phyloP scores from a whole-genome alignment of 2,113 vertebrate genomes.

The Cyprichromis sp. region DNA sequence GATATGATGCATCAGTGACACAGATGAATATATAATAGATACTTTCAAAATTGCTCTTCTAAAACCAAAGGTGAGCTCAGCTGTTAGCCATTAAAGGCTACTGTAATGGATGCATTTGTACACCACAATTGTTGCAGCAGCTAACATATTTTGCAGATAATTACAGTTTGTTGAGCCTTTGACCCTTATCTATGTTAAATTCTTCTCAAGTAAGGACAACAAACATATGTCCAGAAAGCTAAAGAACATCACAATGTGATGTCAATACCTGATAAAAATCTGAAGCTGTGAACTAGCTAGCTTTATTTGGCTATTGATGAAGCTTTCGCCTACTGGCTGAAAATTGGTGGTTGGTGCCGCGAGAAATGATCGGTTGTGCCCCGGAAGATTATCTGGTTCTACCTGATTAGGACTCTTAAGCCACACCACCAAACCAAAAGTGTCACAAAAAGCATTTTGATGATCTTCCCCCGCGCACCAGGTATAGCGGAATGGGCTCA shows the following conservation, averaged over 20 bases:
- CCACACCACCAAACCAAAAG: background rate
- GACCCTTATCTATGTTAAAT: background rate
- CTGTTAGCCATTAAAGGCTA: background rate
- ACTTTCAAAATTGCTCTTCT: background rate
- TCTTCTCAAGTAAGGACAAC: background rate
- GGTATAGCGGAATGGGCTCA: background rate
- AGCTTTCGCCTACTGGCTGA: background rate
- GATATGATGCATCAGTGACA: background rate
- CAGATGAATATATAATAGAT: background rate
- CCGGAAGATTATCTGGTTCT: background rate
- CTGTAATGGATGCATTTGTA: background rate
- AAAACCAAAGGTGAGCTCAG: background rate
- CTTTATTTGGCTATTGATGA: background rate
- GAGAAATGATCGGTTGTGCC: background rate
- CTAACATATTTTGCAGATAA: background rate
- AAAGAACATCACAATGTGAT: background rate
- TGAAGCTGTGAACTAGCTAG: background rate
- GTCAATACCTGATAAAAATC: background rate
- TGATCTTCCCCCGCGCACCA: accelerated
- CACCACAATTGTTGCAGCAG: background rate
- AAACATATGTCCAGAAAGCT: background rate
- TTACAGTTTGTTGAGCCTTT: background rate
- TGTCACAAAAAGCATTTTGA: background rate
- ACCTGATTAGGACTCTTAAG: background rate
- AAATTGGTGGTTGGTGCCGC: accelerated